Evolutionary conservation across 2,113 vertebrate genomes (phyloP).

Genomic region (Erythrolamprus reginae): DNA sequence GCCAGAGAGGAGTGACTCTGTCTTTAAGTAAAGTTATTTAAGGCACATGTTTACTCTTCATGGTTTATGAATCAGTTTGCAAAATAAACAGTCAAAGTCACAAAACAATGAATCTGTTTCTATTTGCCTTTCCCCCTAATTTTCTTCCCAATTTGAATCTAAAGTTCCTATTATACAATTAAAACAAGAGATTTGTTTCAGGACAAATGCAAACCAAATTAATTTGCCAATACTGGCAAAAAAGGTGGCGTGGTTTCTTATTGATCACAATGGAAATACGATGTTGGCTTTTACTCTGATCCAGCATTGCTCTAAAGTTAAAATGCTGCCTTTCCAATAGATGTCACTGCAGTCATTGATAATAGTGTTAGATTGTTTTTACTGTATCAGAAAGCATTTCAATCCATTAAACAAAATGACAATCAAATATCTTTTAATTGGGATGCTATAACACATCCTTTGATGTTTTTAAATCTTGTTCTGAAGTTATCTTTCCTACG

Average conservation of each 20-base stretch:
- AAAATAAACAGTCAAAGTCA: neutral
- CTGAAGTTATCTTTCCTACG: slow-evolving; percentile 41
- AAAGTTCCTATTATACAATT: neutral
- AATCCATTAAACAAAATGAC: slow-evolving; percentile 5
- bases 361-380: slow-evolving; percentile 32
- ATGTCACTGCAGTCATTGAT: slow-evolving; percentile 71
- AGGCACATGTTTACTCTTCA: neutral
- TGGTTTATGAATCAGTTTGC: neutral
- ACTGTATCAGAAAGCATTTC: neutral
- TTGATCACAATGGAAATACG: neutral
- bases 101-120: neutral
- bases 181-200: neutral
- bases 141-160: neutral
- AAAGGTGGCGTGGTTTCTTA: neutral
- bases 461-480: slow-evolving; percentile 38
- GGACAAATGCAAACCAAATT: neutral
- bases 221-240: neutral
- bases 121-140: neutral
- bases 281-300: neutral
- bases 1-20: neutral
- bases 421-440: slow-evolving; percentile 28
- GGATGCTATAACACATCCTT: slow-evolving; percentile 44
- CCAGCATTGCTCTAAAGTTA: neutral
- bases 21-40: neutral
- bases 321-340: slow-evolving; percentile 65